A percentile compares a stretch with the other conserved stretches of the same genome.
These are phyloP conservation scores for Apogon hyalosoma DNA, from an alignment of 2,797 vertebrate genomes.

Conservation along the genomic window DNA sequence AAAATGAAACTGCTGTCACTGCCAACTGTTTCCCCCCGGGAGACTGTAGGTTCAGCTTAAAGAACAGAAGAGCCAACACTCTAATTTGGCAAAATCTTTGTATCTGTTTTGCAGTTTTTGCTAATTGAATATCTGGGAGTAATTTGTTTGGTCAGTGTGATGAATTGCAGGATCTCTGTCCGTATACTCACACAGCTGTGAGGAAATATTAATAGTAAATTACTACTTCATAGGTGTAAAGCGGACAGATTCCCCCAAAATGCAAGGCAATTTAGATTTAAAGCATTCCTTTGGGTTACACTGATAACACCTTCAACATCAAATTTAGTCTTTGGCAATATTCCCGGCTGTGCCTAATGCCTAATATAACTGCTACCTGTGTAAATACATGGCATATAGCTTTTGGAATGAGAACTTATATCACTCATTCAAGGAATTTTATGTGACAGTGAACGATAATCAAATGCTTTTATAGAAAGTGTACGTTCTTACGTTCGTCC, in stretches of 20 bases:
- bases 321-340: not conserved
- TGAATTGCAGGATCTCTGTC: constrained; percentile 43
- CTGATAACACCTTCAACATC: not conserved
- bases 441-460: constrained; percentile 53
- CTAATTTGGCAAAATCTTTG: constrained; percentile 69
- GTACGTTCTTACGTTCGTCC: constrained; percentile 47
- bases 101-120: constrained; percentile 60
- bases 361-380: not conserved
- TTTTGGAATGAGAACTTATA: constrained; percentile 45
- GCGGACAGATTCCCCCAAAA: not conserved
- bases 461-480: constrained; percentile 66
- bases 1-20: constrained; percentile 64
- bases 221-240: not conserved
- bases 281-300: not conserved
- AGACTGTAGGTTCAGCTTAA: constrained; percentile 52
- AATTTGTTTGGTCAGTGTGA: constrained; percentile 64
- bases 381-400: constrained; percentile 14
- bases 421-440: constrained; percentile 44
- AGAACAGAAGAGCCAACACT: constrained; percentile 50
- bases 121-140: constrained; percentile 66
- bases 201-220: constrained; percentile 9
- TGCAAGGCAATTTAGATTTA: not conserved
- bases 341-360: not conserved
- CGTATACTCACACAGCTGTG: constrained; percentile 44
- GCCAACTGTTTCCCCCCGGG: constrained; percentile 49